phyloP scores from a whole-genome alignment of 2,797 vertebrate species.

The Lithobates sylvaticus region DNA sequence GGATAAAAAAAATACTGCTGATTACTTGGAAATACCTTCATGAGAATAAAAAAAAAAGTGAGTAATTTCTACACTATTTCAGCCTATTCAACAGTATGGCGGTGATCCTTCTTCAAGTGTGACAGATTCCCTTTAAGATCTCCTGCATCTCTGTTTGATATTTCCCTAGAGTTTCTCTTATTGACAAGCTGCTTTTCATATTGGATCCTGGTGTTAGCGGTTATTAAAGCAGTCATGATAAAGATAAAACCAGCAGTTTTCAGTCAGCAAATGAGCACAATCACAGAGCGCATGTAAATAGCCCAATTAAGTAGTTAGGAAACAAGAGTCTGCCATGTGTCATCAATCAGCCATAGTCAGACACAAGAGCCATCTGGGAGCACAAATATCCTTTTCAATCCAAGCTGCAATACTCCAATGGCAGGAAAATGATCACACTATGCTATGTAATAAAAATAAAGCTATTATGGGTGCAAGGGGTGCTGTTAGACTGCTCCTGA shows the following conservation, averaged over 20 bases:
- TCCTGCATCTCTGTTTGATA: not conserved
- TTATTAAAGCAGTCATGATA: constrained; percentile 46
- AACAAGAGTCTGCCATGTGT: constrained; percentile 44
- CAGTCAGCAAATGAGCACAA: constrained; percentile 37
- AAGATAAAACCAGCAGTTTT: constrained; percentile 47
- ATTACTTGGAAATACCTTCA: too few relatives aligned
- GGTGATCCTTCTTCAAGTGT: not conserved
- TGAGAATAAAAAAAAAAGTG: too few relatives aligned
- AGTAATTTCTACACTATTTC: not conserved
- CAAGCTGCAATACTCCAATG: constrained; percentile 7
- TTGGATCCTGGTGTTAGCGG: not conserved
- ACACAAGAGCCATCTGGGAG: constrained; percentile 50
- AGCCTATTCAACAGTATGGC: not conserved
- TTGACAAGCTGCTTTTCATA: constrained; percentile 30
- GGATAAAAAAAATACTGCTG: too few relatives aligned
- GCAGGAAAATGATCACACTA: constrained; percentile 9
- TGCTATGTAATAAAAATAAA: too few relatives aligned
- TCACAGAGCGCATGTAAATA: constrained; percentile 50
- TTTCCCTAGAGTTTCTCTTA: constrained; percentile 16
- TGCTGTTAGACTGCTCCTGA: too few relatives aligned
- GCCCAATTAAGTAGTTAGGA: constrained; percentile 53
- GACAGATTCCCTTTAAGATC: not conserved
- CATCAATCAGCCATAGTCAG: constrained; percentile 56
- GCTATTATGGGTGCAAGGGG: not conserved
- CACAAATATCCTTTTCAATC: constrained; percentile 44